These are phyloP conservation scores for Drosophila heteroneura DNA, from an alignment of 2,888 invertebrate genomes.

Conservation along the genomic window DNA sequence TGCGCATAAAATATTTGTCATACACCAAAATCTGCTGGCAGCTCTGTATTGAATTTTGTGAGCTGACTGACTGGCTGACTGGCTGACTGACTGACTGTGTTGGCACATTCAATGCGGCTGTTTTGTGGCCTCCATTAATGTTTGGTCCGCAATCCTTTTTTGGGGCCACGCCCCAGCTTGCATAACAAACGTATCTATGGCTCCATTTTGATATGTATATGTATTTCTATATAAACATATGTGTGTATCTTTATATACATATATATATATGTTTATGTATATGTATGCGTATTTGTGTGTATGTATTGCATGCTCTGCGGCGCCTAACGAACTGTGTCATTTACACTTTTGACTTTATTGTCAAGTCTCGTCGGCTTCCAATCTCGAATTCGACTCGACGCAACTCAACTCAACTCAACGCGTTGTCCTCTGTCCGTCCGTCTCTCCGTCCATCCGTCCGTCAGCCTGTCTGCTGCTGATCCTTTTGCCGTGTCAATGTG, in stretches of 20 bases:
- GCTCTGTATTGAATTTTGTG: slow-evolving; percentile 51
- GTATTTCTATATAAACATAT: slow-evolving; percentile 28
- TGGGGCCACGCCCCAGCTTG: slow-evolving; percentile 74
- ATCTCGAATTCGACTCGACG: slow-evolving; percentile 47
- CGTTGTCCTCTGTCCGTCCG: slow-evolving; percentile 5
- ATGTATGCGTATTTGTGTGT: slow-evolving; percentile 28
- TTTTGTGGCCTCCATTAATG: slow-evolving; percentile 69
- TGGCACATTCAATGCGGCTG: slow-evolving; percentile 44
- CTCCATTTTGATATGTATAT: slow-evolving; percentile 34
- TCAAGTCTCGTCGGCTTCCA: slow-evolving; percentile 55
- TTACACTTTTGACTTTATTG: slow-evolving; percentile 81
- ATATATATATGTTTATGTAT: slow-evolving; percentile 24
- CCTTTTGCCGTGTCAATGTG: slow-evolving; percentile 77
- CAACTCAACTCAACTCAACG: slow-evolving; percentile 23
- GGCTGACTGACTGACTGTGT: slow-evolving; percentile 27
- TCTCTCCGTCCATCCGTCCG: background rate
- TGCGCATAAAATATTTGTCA: slow-evolving; percentile 79
- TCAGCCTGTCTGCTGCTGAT: slow-evolving; percentile 44
- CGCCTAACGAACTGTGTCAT: slow-evolving; percentile 83
- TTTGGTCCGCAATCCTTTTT: slow-evolving; percentile 72
- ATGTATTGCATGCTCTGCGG: slow-evolving; percentile 54
- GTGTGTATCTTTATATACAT: slow-evolving; percentile 8
- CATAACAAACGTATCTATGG: slow-evolving; percentile 74
- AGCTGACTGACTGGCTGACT: slow-evolving; percentile 24
- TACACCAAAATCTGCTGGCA: slow-evolving; percentile 69